Percentiles rank a stretch among this genome's conserved stretches.
Conservation (phyloP, 2,113 vertebrate species). For the Lasiurus cinereus region DNA sequence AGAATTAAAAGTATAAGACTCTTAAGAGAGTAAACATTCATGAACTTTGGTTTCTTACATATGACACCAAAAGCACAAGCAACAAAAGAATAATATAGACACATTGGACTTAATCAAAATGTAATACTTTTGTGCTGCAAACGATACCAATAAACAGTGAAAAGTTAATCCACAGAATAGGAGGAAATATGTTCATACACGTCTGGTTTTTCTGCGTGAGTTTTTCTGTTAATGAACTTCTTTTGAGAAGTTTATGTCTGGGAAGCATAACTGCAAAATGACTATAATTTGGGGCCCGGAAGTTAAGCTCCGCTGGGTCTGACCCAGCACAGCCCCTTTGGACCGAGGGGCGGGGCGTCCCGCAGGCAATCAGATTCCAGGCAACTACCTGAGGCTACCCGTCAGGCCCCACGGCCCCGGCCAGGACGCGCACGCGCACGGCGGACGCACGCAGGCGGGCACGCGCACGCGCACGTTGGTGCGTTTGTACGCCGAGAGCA, state of each 20-base stretch:
- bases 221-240: background rate
- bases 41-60: background rate
- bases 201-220: background rate
- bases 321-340: background rate
- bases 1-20: background rate
- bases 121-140: background rate
- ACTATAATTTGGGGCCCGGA: background rate
- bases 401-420: background rate
- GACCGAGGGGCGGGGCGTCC: no score
- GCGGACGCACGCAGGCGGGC: background rate
- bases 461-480: background rate
- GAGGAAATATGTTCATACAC: background rate
- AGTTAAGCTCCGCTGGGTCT: accelerated
- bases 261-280: no score
- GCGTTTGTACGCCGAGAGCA: accelerated
- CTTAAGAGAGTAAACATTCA: background rate
- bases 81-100: background rate
- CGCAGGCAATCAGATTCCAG: no score
- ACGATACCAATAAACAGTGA: background rate
- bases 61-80: background rate
- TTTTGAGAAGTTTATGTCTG: background rate
- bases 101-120: background rate
- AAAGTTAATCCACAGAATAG: background rate
- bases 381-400: background rate
- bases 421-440: background rate